phyloP scores from a whole-genome alignment of 2,888 invertebrate genomes.

The Epinotia nisella region DNA sequence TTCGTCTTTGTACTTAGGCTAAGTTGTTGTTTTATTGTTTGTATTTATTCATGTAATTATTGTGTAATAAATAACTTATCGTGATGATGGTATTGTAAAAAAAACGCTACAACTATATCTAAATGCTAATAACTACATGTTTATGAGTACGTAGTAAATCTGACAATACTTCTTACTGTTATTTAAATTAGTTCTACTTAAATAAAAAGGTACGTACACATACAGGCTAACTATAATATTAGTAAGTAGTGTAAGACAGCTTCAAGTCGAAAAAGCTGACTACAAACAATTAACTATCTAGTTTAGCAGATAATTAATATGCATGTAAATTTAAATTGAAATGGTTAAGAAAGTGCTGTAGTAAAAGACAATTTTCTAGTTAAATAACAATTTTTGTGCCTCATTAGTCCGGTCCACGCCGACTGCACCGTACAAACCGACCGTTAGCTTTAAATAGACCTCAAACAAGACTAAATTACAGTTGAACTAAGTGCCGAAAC shows the following conservation, averaged over 20 bases:
- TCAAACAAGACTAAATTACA: neutral
- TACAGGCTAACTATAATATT: neutral
- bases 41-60: too few species aligned
- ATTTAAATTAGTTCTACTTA: neutral
- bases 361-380: conserved; percentile 36
- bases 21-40: too few species aligned
- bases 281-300: conserved; percentile 34
- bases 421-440: neutral
- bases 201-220: neutral
- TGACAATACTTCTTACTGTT: neutral
- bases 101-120: neutral
- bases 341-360: conserved; percentile 37
- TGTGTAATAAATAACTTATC: too few species aligned
- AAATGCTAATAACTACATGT: neutral
- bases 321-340: conserved; percentile 40
- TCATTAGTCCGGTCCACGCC: conserved; percentile 22
- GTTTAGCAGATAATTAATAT: conserved; percentile 28
- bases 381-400: conserved; percentile 26
- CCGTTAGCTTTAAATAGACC: neutral
- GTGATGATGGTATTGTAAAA: too few species aligned
- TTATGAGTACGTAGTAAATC: neutral
- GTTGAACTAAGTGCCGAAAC: too few species aligned
- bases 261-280: conserved; percentile 25
- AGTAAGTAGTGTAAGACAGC: neutral
- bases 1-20: too few species aligned